Conservation (phyloP, 1,140 invertebrate species). For the Pseudomyrmex dendroicus region DNA sequence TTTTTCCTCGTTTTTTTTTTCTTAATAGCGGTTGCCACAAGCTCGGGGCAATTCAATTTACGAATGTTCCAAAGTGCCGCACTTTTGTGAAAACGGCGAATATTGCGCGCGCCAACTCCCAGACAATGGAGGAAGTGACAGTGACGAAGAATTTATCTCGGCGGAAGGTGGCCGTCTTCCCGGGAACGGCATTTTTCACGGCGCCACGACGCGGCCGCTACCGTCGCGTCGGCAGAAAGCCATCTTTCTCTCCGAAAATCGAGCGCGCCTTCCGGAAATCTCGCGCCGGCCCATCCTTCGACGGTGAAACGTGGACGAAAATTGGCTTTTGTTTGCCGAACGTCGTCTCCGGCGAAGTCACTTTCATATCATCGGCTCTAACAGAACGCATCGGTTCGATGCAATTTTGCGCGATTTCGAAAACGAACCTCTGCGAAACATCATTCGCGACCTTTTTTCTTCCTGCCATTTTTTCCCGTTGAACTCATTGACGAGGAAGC, state of each 20-base stretch:
- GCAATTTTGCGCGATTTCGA: conserved; percentile 42
- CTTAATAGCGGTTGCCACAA: too few relatives aligned
- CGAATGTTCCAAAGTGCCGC: conserved; percentile 26
- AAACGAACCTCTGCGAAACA: neutral
- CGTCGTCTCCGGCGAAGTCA: neutral
- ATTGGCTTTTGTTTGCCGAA: conserved; percentile 45
- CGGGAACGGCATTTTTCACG: conserved; percentile 46
- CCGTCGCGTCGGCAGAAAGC: conserved; percentile 33
- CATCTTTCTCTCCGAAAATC: conserved; percentile 41
- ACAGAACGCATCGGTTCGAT: conserved; percentile 30
- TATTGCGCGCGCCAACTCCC: neutral
- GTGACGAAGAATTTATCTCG: conserved; percentile 47
- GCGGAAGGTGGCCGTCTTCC: conserved; percentile 14
- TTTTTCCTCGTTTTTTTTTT: neutral
- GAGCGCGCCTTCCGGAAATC: conserved; percentile 30
- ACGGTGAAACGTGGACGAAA: conserved; percentile 29
- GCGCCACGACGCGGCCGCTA: conserved; percentile 26
- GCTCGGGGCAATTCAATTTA: conserved; percentile 31
- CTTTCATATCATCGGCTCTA: neutral
- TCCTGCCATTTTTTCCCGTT: conserved; percentile 17
- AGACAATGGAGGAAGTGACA: conserved; percentile 45
- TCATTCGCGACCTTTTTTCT: conserved; percentile 14
- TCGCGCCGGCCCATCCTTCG: conserved; percentile 24
- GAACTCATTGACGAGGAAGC: conserved; percentile 1
- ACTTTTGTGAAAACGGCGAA: conserved; percentile 27